Evolutionary conservation across 2,888 invertebrate genomes (phyloP), one percentile per base, ranked within the genome.

Genomic region (Mamestra brassicae): DNA sequence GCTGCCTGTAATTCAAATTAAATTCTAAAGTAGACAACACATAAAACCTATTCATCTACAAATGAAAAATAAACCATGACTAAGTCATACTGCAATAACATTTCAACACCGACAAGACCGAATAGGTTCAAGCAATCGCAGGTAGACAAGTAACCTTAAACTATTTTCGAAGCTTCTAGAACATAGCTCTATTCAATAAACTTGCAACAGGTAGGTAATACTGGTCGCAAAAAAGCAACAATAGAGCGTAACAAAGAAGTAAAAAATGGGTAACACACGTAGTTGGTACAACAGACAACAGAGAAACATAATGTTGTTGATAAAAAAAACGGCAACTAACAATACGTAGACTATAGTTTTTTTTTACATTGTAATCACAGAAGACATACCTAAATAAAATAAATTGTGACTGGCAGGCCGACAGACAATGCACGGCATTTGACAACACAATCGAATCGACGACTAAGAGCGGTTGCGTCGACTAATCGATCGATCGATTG

Each of bases 191-290:
- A 68, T 74, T 60, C 66, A 70, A 60, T 17, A 61, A 57, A 83
- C 64, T 86, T 66, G 71, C 66, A 71, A 72, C 68, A 62, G 68
- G 72, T 57, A 72, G 54, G 47, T 61, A 74, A 47, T 47, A 47
- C 47, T 4, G 45, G 58, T 66, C 73, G 38, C 42, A 74, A 84
- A 83, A 85, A 84, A 80, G 5, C 57, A 60, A 84, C 73, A 84
- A 86, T 80, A 42, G 77, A 77, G 11, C 50, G 38, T 64, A 52
- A 74, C 68, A 74, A 80, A 74, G 61, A 72, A 60, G 45, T 26
- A 70, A 62, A 61, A 84, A 80, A 68, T 1, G 8, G n/a, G 0
- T 63, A 50, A 34, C 11, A n/a, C 60, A 45, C 67, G 17, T 42
- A 62, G 34, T 50, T 45, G 54, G 58, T 52, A 34, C 42, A 54